Base-by-base conservation (phyloP, 2,797 vertebrate genomes). In the Acridotheres tristis region DNA sequence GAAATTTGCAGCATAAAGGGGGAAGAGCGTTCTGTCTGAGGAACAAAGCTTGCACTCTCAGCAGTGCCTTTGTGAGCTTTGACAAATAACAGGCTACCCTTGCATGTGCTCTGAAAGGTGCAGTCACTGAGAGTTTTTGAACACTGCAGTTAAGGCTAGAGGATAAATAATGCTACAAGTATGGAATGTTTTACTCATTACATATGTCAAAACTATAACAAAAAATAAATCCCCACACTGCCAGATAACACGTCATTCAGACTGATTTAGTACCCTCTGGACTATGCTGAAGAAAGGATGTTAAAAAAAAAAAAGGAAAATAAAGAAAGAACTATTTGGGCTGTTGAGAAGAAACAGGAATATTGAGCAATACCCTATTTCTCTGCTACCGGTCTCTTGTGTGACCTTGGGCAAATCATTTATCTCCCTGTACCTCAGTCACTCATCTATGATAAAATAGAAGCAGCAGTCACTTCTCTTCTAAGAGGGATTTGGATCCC, bases 41-140 rank as follows among this genome's bases (percentile, higher is more conserved):
- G 75, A 89, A 47, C 84, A 89, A 95, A 94, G 95, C 95, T 89
- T 92, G 92, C 96, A 62, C 83, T 80, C 85, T 91, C 96, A 94
- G 96, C 96, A 94, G 7, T 71, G 90, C 90, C 83, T 95, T 94
- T 94, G 96, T 94, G 96, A 94, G 96, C 85, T 55, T 21, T 94
- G 95, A 93, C 96, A 94, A 96, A 90, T 90, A 95, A 76, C 88
- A 77, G 20, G 83, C 83, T 90, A 34, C 68, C 72, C 93, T 94
- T 80, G 88, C 88, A 51, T 66, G 74, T 51, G 77, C 83, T 95
- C 85, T 83, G 95, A 91, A 93, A 94, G 91, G 94, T 90, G 91
- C 93, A 94, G 77, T 80, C 67, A 59, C 55, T 77, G 85, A 75
- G 95, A 82, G 91, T 80, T 95, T 96, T 94, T 96, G 93, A 94